Base-by-base conservation (phyloP, 1,140 invertebrate species). In the Calosoma granatense region DNA sequence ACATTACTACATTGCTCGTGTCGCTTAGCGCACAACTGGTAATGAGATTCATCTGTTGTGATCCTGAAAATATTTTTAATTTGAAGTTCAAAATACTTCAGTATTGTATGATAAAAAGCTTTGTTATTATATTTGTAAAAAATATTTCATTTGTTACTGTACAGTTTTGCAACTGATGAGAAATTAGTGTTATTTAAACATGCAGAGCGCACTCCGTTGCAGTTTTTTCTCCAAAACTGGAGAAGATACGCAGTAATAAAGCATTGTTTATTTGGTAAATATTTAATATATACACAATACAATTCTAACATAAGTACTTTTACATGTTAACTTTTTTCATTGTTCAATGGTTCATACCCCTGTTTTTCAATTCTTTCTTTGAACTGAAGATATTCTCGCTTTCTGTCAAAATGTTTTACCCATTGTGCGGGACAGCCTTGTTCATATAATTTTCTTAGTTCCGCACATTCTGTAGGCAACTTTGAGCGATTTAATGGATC, bases 361-460 rank as follows among this genome's bases (percentile, higher is more conserved):
- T 87, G 81, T 66, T 84, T 83, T 70, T 92, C 85, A 71, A 95
- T 86, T 78, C 86, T 85, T 63, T 88, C 84, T 76, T 93, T 93
- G 72, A 92, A 96, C 67, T 90, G 81, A 64, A 91, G 76, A 74
- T 92, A 95, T 62, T 86, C 84, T 70, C 88, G 72, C 72, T 92
- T 93, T 66, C 89, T 80, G 75, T 95, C 90, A 75, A 97, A 97
- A 75, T 97, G 92, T 74, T 90, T 92, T 11, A 95, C 90, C 92
- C 92, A 97, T 72, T 88, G 84, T 14, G 80, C 70, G n/a, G 90
- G 86, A 71, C 92, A 97, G 15, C 80, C 81, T 53, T 80, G 78
- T 79, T 92, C 90, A 76, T 90, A 96, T 19, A 82, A 54, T 74
- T 86, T 82, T 57, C 90, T 81, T 61, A 88, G 72, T 67, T 86